These are phyloP conservation scores for Escarpia spicata DNA, from an alignment of 2,888 invertebrate genomes.

Conservation along the genomic window DNA sequence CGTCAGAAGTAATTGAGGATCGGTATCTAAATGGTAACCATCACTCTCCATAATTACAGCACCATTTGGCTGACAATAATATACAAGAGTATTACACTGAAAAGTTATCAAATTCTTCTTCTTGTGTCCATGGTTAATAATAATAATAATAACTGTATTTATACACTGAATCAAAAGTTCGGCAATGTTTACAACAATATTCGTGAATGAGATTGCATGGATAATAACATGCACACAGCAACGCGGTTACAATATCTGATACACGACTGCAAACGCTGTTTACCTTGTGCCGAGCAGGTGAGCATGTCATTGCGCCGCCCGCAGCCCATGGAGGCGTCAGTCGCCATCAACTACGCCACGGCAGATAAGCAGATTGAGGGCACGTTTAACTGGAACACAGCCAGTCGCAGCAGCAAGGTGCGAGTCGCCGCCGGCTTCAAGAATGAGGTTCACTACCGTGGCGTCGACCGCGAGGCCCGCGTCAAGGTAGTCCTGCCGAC, in stretches of 20 bases:
- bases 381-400: constrained; percentile 57
- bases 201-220: not conserved
- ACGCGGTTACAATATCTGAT: not conserved
- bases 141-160: no score
- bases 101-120: not conserved
- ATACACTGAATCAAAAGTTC: no score
- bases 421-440: constrained; percentile 34
- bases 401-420: constrained; percentile 34
- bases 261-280: not conserved
- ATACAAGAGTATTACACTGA: no score
- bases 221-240: not conserved
- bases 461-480: constrained; percentile 27
- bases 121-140: not conserved
- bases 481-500: constrained; percentile 29
- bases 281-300: not conserved
- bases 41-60: no score
- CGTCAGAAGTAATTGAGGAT: not conserved
- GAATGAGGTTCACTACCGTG: constrained; percentile 24
- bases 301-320: constrained; percentile 37
- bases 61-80: no score
- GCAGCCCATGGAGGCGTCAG: constrained; percentile 29
- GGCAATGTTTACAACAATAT: no score
- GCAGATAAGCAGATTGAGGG: constrained; percentile 27
- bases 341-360: constrained; percentile 26
- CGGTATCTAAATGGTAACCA: no score